Evolutionary conservation across 2,797 vertebrate species (phyloP).

Genomic region (Bucorvus abyssinicus): DNA sequence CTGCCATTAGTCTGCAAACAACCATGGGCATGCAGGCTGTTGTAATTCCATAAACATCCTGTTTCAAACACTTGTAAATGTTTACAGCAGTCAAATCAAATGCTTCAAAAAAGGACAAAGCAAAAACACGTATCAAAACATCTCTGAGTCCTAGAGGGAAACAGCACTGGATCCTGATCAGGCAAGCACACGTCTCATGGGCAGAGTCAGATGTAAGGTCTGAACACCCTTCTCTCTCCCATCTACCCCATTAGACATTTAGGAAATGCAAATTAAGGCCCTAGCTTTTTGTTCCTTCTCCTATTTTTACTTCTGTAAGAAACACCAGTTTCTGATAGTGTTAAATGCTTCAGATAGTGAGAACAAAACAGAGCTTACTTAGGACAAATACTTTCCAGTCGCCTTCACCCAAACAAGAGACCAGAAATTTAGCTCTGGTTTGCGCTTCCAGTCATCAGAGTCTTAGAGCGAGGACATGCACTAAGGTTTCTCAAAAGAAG

Average conservation of each 20-base stretch:
- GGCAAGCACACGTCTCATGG: not conserved
- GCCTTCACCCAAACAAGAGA: not conserved
- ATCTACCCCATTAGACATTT: not conserved
- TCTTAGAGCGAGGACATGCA: not conserved
- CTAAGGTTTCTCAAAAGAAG: not conserved
- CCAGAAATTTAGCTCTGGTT: not conserved
- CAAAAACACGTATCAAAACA: not conserved
- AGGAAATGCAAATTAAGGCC: not conserved
- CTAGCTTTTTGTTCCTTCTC: not conserved
- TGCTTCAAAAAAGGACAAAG: not conserved
- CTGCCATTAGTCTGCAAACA: not conserved
- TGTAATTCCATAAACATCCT: not conserved
- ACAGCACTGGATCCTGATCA: not conserved
- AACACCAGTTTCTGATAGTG: not conserved
- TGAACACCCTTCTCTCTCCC: not conserved
- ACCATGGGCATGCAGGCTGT: not conserved
- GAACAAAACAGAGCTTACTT: not conserved
- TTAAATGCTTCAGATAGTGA: not conserved
- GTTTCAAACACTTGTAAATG: not conserved
- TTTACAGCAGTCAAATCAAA: not conserved
- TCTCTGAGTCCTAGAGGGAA: not conserved
- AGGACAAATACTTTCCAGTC: not conserved
- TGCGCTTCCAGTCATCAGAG: not conserved
- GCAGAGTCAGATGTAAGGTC: not conserved
- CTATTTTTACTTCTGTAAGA: not conserved